These are phyloP conservation scores for Bombus balteatus DNA, from an alignment of 1,140 invertebrate species.

Conservation along the genomic window DNA sequence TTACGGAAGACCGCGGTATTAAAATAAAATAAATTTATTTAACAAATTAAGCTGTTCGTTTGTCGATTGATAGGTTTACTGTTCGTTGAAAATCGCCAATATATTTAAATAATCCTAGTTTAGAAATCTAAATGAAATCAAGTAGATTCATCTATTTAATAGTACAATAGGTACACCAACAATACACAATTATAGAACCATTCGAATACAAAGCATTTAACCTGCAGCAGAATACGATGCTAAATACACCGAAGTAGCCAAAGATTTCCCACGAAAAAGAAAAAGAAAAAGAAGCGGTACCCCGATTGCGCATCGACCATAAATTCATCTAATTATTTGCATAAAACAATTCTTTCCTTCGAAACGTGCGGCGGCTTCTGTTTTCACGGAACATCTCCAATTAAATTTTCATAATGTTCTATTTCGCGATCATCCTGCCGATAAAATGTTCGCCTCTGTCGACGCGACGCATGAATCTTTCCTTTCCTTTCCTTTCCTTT, in stretches of 20 bases:
- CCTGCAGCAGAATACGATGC: not conserved
- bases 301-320: not conserved
- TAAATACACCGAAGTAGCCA: not conserved
- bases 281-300: not conserved
- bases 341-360: conserved; percentile 3
- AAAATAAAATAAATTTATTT: not conserved
- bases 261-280: not conserved
- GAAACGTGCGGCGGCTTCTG: not conserved
- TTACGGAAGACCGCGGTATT: not conserved
- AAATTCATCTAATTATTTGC: conserved; percentile 26
- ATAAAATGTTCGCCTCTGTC: not conserved
- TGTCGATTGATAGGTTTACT: not conserved
- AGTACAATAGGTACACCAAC: not conserved
- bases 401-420: conserved; percentile 29
- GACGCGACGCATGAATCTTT: not conserved
- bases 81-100: not conserved
- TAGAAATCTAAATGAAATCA: no score
- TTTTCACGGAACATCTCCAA: conserved; percentile 25
- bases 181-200: not conserved
- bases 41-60: no score
- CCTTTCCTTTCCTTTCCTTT: not conserved
- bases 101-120: not conserved
- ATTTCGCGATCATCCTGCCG: not conserved
- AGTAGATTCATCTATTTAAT: not conserved
- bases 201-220: not conserved